phyloP scores from a whole-genome alignment of 2,113 vertebrate species.

The Notarius quadriscutis region DNA sequence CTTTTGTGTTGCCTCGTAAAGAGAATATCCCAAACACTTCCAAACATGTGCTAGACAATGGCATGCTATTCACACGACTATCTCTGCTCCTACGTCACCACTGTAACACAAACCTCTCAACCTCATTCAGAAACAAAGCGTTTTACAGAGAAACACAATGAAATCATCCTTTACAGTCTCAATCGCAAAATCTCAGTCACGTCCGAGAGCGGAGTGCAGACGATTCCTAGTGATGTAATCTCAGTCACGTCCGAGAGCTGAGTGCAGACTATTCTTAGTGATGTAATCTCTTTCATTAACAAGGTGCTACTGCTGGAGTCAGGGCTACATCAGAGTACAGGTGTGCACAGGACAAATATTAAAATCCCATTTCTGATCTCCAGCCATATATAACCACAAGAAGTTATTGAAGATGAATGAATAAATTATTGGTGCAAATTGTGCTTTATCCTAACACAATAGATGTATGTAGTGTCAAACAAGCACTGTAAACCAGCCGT shows the following conservation, averaged over 20 bases:
- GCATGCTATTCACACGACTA: background rate
- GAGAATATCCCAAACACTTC: background rate
- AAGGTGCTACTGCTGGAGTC: background rate
- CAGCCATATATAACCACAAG: background rate
- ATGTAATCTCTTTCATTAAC: conserved; percentile 9
- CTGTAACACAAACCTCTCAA: conserved; percentile 16
- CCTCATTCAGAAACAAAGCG: conserved; percentile 8
- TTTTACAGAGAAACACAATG: conserved; percentile 4
- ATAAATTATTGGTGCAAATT: background rate
- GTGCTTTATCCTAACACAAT: background rate
- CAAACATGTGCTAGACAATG: conserved; percentile 10
- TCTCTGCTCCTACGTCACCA: background rate
- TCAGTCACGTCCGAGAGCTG: background rate
- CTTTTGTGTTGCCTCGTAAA: background rate
- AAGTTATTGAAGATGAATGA: background rate
- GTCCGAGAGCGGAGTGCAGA: background rate
- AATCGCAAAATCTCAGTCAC: background rate
- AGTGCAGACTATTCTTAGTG: background rate
- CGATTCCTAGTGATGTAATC: conserved; percentile 10
- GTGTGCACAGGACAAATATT: background rate
- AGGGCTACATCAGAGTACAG: background rate
- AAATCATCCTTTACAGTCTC: background rate
- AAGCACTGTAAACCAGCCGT: background rate
- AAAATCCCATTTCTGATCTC: background rate
- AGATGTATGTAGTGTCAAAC: background rate